Base-by-base conservation (phyloP, 2,797 vertebrate genomes). In the Sternarchorhynchus goeldii region DNA sequence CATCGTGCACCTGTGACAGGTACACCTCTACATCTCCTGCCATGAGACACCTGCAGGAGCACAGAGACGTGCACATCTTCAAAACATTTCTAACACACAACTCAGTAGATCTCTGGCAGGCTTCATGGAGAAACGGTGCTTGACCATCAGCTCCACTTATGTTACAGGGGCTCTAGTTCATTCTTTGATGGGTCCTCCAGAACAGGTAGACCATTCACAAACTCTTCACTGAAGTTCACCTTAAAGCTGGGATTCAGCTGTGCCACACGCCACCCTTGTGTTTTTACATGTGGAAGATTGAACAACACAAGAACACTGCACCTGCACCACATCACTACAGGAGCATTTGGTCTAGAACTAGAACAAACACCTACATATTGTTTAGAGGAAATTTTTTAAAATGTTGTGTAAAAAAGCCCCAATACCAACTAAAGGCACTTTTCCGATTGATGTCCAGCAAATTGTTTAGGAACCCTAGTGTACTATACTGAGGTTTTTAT, bases 1-100 rank as follows among this genome's bases (percentile, higher is more conserved):
- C 96, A 86, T 99, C 97, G 82, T 99, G 97, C 91, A 96, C 96
- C 94, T 97, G 96, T 89, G 96, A 98, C 91, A 96, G 96, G 94
- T 97, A 99, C 92, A 97, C 97, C 96, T 99, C 97, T 95, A 97
- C 96, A 91, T 98, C 97, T 94, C 95, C 96, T 93, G 97, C 96
- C 97, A 99, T 99, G 92, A 95, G 95, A 95, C 94, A 95, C 95
- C 97, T 98, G 87, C 88, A 85, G 83, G 84, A 57, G 76, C 64
- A 63, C 31, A 76, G 7, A 3, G 8, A 50, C n/a, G 29, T 34
- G n/a, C 1, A 62, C 0, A 20, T 1, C 10, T 78, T 73, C 36
- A 31, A 55, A 20, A 39, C 63, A 39, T 20, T 20, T 20, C 62
- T 1, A 50, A 17, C 8, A 57, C 53, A 32, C 16, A 31, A 29